phyloP scores from a whole-genome alignment of 1,140 invertebrate species.

The Euura saliciscinereae region DNA sequence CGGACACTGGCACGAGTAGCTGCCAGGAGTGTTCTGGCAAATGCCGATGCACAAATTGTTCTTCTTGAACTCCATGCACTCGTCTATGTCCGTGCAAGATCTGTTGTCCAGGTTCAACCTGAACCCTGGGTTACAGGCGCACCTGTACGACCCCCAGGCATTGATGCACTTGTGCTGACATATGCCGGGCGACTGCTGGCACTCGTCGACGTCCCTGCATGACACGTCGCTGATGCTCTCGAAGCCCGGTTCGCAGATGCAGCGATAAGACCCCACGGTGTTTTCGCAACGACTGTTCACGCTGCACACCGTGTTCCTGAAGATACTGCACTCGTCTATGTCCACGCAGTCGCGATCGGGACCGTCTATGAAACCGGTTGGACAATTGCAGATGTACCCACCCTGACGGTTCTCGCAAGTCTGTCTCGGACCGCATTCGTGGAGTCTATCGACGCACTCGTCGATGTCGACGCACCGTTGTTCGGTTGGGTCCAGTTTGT shows the following conservation, averaged over 20 bases:
- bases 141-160: slow-evolving; percentile 81
- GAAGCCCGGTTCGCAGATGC: slow-evolving; percentile 73
- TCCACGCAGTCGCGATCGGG: slow-evolving; percentile 61
- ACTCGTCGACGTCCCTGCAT: slow-evolving; percentile 75
- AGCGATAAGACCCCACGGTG: slow-evolving; percentile 66
- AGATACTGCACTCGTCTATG: slow-evolving; percentile 69
- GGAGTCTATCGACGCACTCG: slow-evolving; percentile 70
- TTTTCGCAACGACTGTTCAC: slow-evolving; percentile 61
- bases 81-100: slow-evolving; percentile 86
- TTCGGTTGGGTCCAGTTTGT: slow-evolving; percentile 59
- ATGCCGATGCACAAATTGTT: slow-evolving; percentile 79
- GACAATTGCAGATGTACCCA: slow-evolving; percentile 78
- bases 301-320: slow-evolving; percentile 44
- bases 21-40: slow-evolving; percentile 89
- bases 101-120: slow-evolving; percentile 74
- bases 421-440: slow-evolving; percentile 73
- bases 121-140: slow-evolving; percentile 78
- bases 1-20: slow-evolving; percentile 87
- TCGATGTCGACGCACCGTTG: slow-evolving; percentile 68
- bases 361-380: slow-evolving; percentile 61
- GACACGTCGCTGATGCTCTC: slow-evolving; percentile 59
- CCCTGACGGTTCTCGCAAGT: slow-evolving; percentile 77
- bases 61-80: slow-evolving; percentile 77
- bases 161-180: slow-evolving; percentile 89
- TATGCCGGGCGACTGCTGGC: slow-evolving; percentile 63